Conservation (phyloP, 2,113 vertebrate species). For the Otis tarda region DNA sequence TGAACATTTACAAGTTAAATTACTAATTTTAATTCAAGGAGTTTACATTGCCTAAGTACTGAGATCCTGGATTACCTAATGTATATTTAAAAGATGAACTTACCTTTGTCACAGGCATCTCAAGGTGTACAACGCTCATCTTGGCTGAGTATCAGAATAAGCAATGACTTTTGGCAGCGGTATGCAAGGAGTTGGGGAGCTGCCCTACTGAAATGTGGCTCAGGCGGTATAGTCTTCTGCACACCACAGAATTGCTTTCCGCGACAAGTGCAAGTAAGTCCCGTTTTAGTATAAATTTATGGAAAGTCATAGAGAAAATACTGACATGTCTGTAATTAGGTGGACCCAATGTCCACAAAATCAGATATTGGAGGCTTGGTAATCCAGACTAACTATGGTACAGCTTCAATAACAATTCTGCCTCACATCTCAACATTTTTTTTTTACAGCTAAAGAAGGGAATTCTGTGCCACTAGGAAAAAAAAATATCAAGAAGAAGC, state of each 20-base stretch:
- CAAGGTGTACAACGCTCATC: not conserved
- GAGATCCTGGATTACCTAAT: not conserved
- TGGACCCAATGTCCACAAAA: not conserved
- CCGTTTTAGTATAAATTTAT: not conserved
- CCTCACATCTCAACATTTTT: not conserved
- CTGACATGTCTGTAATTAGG: not conserved
- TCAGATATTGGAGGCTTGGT: not conserved
- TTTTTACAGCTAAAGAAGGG: not conserved
- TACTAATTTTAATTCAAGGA: not conserved
- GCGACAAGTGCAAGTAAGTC: not conserved
- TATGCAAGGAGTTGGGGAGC: not conserved
- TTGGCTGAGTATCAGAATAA: not conserved
- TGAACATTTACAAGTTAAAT: not conserved
- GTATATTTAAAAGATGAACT: not conserved
- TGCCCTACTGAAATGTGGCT: fast-evolving
- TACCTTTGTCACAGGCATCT: not conserved
- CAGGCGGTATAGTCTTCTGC: not conserved
- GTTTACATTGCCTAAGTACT: not conserved
- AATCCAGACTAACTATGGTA: not conserved
- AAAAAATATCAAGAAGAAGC: not conserved
- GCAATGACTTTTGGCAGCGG: not conserved
- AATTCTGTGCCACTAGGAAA: not conserved
- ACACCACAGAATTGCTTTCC: not conserved
- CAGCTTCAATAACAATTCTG: not conserved
- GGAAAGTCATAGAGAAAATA: not conserved